Conservation (phyloP, 1,140 invertebrate genomes). For the Drosophila ogumai region DNA sequence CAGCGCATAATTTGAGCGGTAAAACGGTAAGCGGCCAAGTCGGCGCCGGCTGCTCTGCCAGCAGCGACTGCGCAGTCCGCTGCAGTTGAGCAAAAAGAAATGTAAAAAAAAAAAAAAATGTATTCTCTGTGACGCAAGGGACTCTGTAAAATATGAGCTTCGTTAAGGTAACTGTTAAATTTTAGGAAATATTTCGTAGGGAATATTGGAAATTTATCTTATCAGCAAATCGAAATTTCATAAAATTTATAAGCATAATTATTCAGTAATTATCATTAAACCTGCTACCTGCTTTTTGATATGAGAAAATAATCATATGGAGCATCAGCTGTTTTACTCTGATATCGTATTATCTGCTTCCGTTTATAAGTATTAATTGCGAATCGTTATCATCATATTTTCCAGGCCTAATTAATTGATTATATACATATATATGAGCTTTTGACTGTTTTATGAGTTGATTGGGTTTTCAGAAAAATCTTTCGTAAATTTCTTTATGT, state of each 20-base stretch:
- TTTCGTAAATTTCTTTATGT: background rate
- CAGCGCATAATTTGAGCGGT: slow-evolving; percentile 65
- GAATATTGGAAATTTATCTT: background rate
- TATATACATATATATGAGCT: too few species aligned
- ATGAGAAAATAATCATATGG: background rate
- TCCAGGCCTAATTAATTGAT: slow-evolving; percentile 4
- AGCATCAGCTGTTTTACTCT: background rate
- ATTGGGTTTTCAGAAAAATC: background rate
- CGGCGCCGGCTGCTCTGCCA: slow-evolving; percentile 3
- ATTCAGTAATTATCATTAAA: background rate
- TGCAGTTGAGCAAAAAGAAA: background rate
- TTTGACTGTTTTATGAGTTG: background rate
- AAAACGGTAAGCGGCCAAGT: slow-evolving; percentile 32
- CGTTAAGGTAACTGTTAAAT: background rate
- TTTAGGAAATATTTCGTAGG: background rate
- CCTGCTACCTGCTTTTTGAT: background rate
- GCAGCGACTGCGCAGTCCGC: slow-evolving; percentile 18
- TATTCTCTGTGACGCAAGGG: background rate
- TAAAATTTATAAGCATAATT: background rate
- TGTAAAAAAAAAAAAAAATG: background rate
- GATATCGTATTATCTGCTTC: slow-evolving; percentile 7
- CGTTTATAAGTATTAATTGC: slow-evolving; percentile 1
- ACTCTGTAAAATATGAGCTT: background rate
- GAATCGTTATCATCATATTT: background rate
- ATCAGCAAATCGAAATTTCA: background rate